Conservation (phyloP, 1,140 invertebrate species). For the Drosophila saltans region DNA sequence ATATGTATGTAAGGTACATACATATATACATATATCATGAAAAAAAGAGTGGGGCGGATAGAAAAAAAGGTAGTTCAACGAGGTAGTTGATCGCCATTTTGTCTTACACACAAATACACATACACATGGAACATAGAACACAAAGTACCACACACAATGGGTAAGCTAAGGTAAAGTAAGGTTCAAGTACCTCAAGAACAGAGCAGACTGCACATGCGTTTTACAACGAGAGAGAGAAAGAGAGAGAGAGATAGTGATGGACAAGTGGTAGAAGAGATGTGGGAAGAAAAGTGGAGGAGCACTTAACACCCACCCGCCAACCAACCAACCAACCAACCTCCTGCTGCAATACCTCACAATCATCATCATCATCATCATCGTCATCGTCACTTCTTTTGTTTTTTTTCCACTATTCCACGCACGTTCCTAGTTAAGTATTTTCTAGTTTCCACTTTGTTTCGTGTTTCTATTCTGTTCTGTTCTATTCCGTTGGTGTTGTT, state of each 20-base stretch:
- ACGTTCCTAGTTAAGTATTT: conserved; percentile 28
- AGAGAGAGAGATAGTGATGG: not conserved
- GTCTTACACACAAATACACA: conserved; percentile 32
- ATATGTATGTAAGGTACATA: conserved; percentile 23
- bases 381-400: not conserved
- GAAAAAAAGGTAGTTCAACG: conserved; percentile 39
- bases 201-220: conserved; percentile 62
- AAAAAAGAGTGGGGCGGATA: not conserved
- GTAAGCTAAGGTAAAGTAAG: conserved; percentile 42
- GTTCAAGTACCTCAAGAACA: conserved; percentile 75
- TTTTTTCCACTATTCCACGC: conserved; percentile 22
- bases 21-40: conserved; percentile 2
- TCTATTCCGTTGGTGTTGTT: not conserved
- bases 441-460: not conserved
- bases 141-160: conserved; percentile 6
- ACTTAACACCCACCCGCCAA: conserved; percentile 52
- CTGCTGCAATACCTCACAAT: not conserved
- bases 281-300: conserved; percentile 19
- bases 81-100: conserved; percentile 60
- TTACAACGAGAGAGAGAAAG: conserved; percentile 20
- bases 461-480: not conserved
- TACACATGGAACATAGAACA: conserved; percentile 4
- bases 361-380: not conserved
- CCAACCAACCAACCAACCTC: not conserved
- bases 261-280: too few relatives aligned